Evolutionary conservation across 2,797 vertebrate genomes (phyloP).

Genomic region (Cirrhinus mrigala): DNA sequence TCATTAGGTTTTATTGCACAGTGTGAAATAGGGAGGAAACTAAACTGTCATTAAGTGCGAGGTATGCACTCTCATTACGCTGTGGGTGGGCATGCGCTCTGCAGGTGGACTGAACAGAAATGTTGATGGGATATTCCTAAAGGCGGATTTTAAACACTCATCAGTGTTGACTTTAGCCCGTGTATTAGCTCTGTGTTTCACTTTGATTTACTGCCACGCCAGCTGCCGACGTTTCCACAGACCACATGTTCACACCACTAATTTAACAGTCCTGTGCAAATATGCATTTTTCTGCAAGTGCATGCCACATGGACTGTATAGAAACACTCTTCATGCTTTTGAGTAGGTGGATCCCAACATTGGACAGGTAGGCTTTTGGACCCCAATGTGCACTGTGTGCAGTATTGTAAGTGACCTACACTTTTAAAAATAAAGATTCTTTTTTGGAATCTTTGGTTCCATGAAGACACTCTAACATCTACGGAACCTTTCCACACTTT

Average conservation of each 20-base stretch:
- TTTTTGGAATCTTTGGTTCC: background rate
- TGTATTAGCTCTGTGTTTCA: constrained; percentile 67
- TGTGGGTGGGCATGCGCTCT: constrained; percentile 74
- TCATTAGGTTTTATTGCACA: constrained; percentile 57
- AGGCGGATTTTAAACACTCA: constrained; percentile 74
- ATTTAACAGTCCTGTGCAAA: constrained; percentile 63
- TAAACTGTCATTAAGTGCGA: constrained; percentile 33
- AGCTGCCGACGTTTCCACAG: constrained; percentile 54
- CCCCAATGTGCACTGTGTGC: background rate
- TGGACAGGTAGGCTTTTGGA: background rate
- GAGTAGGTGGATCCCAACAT: background rate
- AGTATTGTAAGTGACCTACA: background rate
- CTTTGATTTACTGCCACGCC: constrained; percentile 69
- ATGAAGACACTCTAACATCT: background rate
- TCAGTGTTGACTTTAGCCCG: constrained; percentile 71
- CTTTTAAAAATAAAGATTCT: background rate
- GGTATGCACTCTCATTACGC: constrained; percentile 58
- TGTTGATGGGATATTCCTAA: constrained; percentile 64
- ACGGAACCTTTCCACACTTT: background rate
- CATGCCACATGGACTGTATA: constrained; percentile 17
- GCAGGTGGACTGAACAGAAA: constrained; percentile 53
- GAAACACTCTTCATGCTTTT: constrained; percentile 2
- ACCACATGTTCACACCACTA: constrained; percentile 57
- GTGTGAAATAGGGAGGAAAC: constrained; percentile 46
- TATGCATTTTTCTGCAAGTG: constrained; percentile 49